Evolutionary conservation across 2,888 invertebrate species (phyloP).

Genomic region (Phrixothrix hirtus): DNA sequence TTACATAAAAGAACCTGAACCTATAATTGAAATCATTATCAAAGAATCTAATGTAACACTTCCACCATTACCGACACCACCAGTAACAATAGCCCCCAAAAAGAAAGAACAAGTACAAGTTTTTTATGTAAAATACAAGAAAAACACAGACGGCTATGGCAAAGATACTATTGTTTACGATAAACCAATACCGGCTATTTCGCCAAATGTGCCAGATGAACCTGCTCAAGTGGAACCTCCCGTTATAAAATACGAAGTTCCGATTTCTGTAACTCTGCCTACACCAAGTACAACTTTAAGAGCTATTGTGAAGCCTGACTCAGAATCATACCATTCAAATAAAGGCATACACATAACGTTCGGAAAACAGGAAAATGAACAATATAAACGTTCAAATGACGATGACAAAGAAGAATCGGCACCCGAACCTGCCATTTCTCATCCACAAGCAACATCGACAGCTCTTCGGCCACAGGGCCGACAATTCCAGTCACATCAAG

Average conservation of each 20-base stretch:
- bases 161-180: slow-evolving; percentile 78
- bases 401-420: slow-evolving; percentile 66
- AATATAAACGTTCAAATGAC: slow-evolving; percentile 57
- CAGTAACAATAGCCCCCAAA: slow-evolving; percentile 60
- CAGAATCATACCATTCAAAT: slow-evolving; percentile 79
- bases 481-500: slow-evolving; percentile 39
- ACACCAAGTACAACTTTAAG: slow-evolving; percentile 77
- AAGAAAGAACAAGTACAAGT: slow-evolving; percentile 87
- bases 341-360: slow-evolving; percentile 83
- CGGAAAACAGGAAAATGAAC: slow-evolving; percentile 65
- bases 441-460: slow-evolving; percentile 45
- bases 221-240: slow-evolving; percentile 59
- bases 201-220: slow-evolving; percentile 66
- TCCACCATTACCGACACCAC: slow-evolving; percentile 64
- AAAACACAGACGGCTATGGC: slow-evolving; percentile 72
- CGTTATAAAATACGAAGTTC: slow-evolving; percentile 51
- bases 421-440: slow-evolving; percentile 65
- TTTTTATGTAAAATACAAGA: slow-evolving; percentile 89
- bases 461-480: slow-evolving; percentile 36
- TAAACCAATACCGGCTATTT: slow-evolving; percentile 77
- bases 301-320: slow-evolving; percentile 84
- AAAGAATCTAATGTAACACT: slow-evolving; percentile 85
- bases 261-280: slow-evolving; percentile 46
- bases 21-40: slow-evolving; percentile 90
- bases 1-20: slow-evolving; percentile 77